Conservation (phyloP, 1,140 invertebrate genomes). For the Centruroides vittatus region DNA sequence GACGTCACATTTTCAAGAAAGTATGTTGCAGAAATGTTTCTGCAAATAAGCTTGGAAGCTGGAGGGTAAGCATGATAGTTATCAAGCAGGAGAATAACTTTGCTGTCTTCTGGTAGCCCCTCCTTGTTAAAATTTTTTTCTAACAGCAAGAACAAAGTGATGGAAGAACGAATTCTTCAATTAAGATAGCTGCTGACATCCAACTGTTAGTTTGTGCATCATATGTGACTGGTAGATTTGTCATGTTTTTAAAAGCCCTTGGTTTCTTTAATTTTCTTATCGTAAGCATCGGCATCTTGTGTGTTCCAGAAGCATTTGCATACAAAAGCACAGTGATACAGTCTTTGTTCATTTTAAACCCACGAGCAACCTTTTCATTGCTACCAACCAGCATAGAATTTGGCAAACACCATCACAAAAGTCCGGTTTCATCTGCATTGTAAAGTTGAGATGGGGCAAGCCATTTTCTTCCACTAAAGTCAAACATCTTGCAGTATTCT, state of each 20-base stretch:
- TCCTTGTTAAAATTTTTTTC: not conserved
- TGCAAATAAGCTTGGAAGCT: not conserved
- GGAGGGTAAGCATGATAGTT: not conserved
- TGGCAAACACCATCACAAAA: not conserved
- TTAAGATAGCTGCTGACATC: not conserved
- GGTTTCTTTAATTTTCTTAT: not conserved
- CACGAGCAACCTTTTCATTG: not conserved
- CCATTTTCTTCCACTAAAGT: not conserved
- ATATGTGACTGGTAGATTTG: not conserved
- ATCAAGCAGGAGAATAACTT: not conserved
- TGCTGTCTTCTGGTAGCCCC: not conserved
- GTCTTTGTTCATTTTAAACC: not conserved
- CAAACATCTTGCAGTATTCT: not conserved
- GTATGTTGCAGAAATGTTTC: not conserved
- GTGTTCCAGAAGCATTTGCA: slow-evolving; percentile 1
- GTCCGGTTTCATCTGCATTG: not conserved
- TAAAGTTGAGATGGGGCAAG: not conserved
- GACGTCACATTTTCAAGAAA: not conserved
- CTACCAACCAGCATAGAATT: not conserved
- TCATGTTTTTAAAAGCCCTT: not conserved
- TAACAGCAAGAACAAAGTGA: not conserved
- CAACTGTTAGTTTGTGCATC: not conserved
- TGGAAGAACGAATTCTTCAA: not conserved
- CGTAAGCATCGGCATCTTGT: slow-evolving; percentile 1
- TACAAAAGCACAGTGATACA: slow-evolving; percentile 3